Percentiles rank a stretch among this genome's conserved stretches.
Evolutionary conservation across 2,797 vertebrate genomes (phyloP).

Genomic region (Artibeus lituratus): DNA sequence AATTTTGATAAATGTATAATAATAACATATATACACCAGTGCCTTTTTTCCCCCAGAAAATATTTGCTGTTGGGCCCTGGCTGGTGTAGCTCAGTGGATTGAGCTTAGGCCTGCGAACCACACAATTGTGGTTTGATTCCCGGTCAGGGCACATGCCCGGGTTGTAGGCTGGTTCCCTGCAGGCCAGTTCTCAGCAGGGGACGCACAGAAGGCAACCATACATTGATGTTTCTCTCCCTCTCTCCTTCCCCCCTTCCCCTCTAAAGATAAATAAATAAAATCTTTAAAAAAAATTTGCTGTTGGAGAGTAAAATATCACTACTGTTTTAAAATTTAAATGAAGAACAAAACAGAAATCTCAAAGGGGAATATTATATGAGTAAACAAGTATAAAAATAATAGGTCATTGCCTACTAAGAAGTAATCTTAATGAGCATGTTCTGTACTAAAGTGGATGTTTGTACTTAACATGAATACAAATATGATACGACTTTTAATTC

Average conservation of each 20-base stretch:
- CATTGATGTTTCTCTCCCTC: too few species aligned
- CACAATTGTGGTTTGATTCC: too few species aligned
- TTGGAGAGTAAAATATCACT: constrained; percentile 9
- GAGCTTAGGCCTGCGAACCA: too few species aligned
- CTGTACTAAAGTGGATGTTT: background rate
- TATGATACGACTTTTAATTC: background rate
- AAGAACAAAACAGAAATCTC: background rate
- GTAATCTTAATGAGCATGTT: background rate
- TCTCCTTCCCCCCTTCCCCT: too few species aligned
- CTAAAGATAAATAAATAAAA: too few species aligned
- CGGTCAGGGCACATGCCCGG: too few species aligned
- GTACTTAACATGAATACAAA: background rate
- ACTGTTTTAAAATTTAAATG: constrained; percentile 10
- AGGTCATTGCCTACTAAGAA: background rate
- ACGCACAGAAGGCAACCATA: too few species aligned
- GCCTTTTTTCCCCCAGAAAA: background rate
- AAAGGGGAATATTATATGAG: background rate
- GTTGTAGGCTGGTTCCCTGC: too few species aligned
- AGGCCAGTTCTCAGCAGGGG: too few species aligned
- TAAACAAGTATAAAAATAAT: background rate
- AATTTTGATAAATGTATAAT: background rate
- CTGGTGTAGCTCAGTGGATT: too few species aligned
- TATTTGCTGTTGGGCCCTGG: background rate
- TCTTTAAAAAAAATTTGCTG: constrained; percentile 18
- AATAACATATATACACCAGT: background rate